phyloP scores from a whole-genome alignment of 2,113 vertebrate genomes.

The Dasyornis broadbenti region DNA sequence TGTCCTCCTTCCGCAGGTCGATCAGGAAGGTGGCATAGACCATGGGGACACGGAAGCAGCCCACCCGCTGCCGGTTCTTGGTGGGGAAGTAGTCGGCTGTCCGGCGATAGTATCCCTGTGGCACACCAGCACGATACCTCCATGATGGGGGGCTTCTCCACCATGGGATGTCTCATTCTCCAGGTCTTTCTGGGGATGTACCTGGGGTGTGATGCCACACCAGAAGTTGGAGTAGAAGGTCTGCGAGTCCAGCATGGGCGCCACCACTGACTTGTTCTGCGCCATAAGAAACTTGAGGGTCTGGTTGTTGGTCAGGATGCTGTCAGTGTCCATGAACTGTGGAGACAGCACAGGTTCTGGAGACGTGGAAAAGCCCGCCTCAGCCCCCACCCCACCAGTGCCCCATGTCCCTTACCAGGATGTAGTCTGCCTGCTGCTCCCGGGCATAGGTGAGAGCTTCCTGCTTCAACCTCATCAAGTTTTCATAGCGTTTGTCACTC shows the following conservation, averaged over 20 bases:
- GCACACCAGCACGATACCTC: not conserved
- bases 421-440: slow-evolving; percentile 84
- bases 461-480: slow-evolving; percentile 93
- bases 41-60: slow-evolving; percentile 90
- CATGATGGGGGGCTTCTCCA: not conserved
- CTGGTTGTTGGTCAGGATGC: slow-evolving; percentile 89
- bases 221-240: slow-evolving; percentile 97
- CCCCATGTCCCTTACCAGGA: slow-evolving; percentile 79
- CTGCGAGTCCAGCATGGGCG: slow-evolving; percentile 93
- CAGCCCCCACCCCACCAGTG: too few relatives aligned
- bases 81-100: slow-evolving; percentile 95
- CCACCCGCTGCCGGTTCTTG: slow-evolving; percentile 82
- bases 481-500: slow-evolving; percentile 86
- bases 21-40: slow-evolving; percentile 90
- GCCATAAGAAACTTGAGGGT: slow-evolving; percentile 83
- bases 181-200: not conserved
- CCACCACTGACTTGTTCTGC: slow-evolving; percentile 85
- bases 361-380: fast-evolving
- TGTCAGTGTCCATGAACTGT: slow-evolving; percentile 90
- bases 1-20: slow-evolving; percentile 81
- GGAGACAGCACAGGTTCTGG: not conserved
- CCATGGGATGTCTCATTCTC: not conserved
- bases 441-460: slow-evolving; percentile 87
- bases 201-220: slow-evolving; percentile 98
- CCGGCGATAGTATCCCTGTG: slow-evolving; percentile 90